Conservation (phyloP, 2,888 invertebrate species). For the Salpingus planirostris region DNA sequence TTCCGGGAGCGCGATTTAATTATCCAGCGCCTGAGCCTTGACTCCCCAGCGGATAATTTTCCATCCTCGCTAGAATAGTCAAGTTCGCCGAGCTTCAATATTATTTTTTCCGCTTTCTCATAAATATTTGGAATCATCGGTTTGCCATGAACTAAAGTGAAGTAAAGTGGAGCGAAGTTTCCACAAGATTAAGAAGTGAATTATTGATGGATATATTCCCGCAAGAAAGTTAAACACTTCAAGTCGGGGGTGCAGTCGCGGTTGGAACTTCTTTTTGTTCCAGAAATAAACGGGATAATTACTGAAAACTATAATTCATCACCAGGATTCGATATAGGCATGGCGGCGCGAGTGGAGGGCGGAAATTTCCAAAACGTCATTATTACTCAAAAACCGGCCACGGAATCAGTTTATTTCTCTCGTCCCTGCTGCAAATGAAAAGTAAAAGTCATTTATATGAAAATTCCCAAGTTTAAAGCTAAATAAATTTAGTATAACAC, state of each 20-base stretch:
- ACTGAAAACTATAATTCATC: no score
- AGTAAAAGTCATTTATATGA: conserved; percentile 13
- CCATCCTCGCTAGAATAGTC: neutral
- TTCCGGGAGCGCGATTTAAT: neutral
- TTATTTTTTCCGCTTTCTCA: conserved; percentile 4
- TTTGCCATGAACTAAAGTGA: no score
- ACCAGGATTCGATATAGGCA: no score
- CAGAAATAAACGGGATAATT: no score
- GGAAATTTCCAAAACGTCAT: no score
- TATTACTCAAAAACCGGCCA: no score
- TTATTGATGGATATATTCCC: conserved; percentile 12
- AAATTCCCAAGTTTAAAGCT: conserved; percentile 9
- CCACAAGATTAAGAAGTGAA: conserved; percentile 8
- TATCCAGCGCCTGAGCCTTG: neutral
- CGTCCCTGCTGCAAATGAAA: conserved; percentile 11
- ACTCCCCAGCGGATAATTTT: conserved; percentile 3
- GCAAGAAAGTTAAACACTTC: conserved; percentile 3
- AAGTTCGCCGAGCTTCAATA: neutral
- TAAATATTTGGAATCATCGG: conserved; percentile 2
- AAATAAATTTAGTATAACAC: conserved; percentile 10
- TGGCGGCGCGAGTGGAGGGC: no score
- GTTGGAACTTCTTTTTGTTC: no score
- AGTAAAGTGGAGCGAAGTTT: conserved; percentile 5
- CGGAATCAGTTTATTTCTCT: no score
- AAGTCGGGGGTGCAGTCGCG: no score